phyloP scores from a whole-genome alignment of 2,888 invertebrate species.

The Lasioglossum pauxillum region DNA sequence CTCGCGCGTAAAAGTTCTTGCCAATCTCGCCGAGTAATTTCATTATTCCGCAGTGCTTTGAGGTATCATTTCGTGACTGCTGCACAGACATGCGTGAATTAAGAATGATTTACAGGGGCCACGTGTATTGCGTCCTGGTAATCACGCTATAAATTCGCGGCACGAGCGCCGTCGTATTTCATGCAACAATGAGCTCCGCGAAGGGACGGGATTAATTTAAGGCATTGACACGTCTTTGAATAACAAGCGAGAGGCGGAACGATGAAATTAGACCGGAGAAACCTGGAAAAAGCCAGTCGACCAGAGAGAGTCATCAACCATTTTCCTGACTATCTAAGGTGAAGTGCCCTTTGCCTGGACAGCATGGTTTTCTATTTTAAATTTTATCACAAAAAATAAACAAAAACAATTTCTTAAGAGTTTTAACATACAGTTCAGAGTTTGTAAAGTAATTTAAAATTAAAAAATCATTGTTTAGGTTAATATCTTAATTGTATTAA shows the following conservation, averaged over 20 bases:
- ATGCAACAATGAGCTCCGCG: slow-evolving; percentile 40
- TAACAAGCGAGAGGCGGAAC: slow-evolving; percentile 30
- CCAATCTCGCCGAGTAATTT: slow-evolving; percentile 18
- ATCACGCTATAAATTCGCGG: slow-evolving; percentile 51
- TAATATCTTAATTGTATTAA: no score
- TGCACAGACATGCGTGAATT: slow-evolving; percentile 27
- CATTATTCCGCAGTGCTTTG: slow-evolving; percentile 15
- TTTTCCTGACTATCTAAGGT: background rate
- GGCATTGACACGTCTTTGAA: slow-evolving; percentile 52
- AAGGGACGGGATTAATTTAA: slow-evolving; percentile 45
- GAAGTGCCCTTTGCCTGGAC: no score
- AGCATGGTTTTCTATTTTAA: no score
- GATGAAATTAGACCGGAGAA: background rate
- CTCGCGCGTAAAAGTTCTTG: background rate
- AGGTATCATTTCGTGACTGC: slow-evolving; percentile 20
- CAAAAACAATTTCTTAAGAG: no score
- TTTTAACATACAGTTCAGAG: no score
- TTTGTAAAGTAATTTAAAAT: no score
- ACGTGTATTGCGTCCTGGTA: slow-evolving; percentile 45
- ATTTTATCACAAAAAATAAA: no score
- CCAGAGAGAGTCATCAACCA: background rate
- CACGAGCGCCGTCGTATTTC: slow-evolving; percentile 45
- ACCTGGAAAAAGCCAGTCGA: background rate
- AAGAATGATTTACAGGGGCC: slow-evolving; percentile 46
- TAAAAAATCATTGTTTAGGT: no score